Percentiles rank a stretch among this genome's conserved stretches.
Evolutionary conservation across 2,113 vertebrate genomes (phyloP).

Genomic region (Oreochromis niloticus): DNA sequence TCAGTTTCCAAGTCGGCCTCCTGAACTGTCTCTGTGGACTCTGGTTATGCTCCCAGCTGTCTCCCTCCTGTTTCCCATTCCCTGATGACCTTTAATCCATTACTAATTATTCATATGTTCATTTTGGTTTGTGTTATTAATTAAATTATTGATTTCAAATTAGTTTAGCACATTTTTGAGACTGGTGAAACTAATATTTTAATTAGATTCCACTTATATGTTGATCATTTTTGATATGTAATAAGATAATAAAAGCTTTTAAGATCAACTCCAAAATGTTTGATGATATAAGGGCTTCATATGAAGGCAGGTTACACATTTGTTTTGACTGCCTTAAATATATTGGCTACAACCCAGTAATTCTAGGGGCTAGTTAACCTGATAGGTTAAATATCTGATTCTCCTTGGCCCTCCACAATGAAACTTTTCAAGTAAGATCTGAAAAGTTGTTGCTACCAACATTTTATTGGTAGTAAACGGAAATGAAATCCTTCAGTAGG

Average conservation of each 20-base stretch:
- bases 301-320: background rate
- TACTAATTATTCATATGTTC: background rate
- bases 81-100: background rate
- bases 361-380: background rate
- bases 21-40: background rate
- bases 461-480: background rate
- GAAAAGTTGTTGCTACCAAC: background rate
- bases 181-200: background rate
- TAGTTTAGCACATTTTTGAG: background rate
- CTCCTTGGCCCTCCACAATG: background rate
- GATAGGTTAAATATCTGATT: background rate
- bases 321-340: background rate
- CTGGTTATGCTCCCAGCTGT: background rate
- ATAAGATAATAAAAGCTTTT: background rate
- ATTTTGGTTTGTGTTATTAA: background rate
- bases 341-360: background rate
- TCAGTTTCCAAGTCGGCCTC: background rate
- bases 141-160: background rate
- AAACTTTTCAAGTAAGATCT: background rate
- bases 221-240: background rate
- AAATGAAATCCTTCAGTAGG: background rate
- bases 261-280: background rate
- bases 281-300: background rate
- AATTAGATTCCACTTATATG: background rate
- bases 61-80: background rate